A percentile compares a stretch with the other conserved stretches of the same genome.
Conservation (phyloP, 1,140 invertebrate species). For the Hirudo medicinalis region DNA sequence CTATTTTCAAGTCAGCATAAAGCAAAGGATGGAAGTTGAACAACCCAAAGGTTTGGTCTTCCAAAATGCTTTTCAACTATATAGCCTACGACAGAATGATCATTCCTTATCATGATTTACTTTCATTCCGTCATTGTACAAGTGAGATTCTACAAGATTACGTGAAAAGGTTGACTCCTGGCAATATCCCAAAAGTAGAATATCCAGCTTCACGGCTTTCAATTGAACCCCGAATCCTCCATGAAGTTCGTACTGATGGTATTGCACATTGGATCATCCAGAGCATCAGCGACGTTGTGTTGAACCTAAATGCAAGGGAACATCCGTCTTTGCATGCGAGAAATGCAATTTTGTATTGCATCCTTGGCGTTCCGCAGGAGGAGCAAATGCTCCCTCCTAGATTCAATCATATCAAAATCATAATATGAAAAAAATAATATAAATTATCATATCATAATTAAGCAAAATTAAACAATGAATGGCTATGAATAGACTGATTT, state of each 20-base stretch:
- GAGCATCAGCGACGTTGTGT: slow-evolving; percentile 1
- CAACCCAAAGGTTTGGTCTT: background rate
- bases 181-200: background rate
- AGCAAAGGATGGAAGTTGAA: too few relatives aligned
- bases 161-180: background rate
- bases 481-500: too few relatives aligned
- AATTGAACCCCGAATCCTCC: background rate
- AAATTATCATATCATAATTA: too few relatives aligned
- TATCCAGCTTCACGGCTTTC: background rate
- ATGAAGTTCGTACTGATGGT: background rate
- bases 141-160: slow-evolving; percentile 13
- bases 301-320: slow-evolving; percentile 10
- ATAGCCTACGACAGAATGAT: background rate
- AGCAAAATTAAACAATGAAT: too few relatives aligned
- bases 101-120: background rate
- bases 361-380: background rate
- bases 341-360: slow-evolving; percentile 16
- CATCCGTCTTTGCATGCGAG: background rate
- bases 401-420: too few relatives aligned
- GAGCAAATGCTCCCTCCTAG: too few relatives aligned
- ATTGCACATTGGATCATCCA: slow-evolving; percentile 12
- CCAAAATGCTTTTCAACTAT: slow-evolving; percentile 12
- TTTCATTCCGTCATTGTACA: slow-evolving; percentile 3
- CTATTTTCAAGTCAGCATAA: too few relatives aligned
- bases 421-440: too few relatives aligned